Conservation (phyloP, 2,888 invertebrate genomes). For the Panzeria rudis region DNA sequence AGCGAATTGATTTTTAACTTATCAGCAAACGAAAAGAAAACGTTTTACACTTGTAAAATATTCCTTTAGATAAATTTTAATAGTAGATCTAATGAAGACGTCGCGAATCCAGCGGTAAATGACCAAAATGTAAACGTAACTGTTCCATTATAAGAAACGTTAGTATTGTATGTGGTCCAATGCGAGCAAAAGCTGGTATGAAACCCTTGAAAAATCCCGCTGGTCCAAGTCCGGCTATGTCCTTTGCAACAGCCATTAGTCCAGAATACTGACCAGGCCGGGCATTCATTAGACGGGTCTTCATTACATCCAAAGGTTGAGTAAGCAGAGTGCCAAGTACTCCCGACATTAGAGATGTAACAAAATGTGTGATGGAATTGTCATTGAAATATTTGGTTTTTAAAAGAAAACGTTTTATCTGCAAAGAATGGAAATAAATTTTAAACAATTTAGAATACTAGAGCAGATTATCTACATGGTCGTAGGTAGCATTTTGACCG, state of each 20-base stretch:
- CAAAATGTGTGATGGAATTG: conserved; percentile 93
- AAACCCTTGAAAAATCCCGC: conserved; percentile 97
- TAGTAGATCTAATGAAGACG: background rate
- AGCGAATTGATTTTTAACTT: background rate
- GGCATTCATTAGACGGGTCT: conserved; percentile 98
- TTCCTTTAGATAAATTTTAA: background rate
- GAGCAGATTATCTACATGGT: conserved; percentile 85
- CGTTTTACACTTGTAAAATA: background rate
- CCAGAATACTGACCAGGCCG: conserved; percentile 93
- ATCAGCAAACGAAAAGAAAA: background rate
- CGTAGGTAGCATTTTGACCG: conserved; percentile 98
- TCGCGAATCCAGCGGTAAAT: conserved; percentile 71
- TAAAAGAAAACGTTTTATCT: conserved; percentile 88
- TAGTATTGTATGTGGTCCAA: conserved; percentile 97
- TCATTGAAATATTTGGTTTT: conserved; percentile 89
- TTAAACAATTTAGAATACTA: background rate
- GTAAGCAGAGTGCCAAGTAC: conserved; percentile 86
- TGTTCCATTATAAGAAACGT: conserved; percentile 98
- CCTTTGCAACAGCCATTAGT: conserved; percentile 88
- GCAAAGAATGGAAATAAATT: conserved; percentile 76
- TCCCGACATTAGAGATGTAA: conserved; percentile 93
- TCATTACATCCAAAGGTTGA: conserved; percentile 98
- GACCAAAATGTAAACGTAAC: conserved; percentile 91
- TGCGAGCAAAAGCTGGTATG: conserved; percentile 95
- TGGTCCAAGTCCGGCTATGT: conserved; percentile 94